Base-by-base conservation (phyloP, 2,888 invertebrate species). In the Morpho deidamia region DNA sequence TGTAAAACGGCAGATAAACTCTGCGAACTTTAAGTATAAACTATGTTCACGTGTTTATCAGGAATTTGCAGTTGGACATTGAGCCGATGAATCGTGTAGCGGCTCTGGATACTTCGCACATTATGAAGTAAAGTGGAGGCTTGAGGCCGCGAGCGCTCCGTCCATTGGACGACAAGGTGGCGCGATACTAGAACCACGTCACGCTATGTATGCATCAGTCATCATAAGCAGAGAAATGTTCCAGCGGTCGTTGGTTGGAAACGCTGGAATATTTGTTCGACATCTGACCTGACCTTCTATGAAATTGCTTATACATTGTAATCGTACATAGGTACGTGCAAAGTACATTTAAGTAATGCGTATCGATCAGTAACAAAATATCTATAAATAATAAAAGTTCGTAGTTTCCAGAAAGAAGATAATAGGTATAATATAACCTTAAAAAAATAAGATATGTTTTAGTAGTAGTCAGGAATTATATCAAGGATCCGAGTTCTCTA, bases 101-200 rank as follows among this genome's bases (percentile, higher is more conserved):
- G 33, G 34, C 42, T 50, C n/a, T 7, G 23, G 11, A 14, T 46
- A 40, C 42, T 14, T 35, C 45, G 33, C 11, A n/a, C 47, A 53
- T 38, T 52, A 42, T 8, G 42, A 23, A 14, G 49, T 49, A 44
- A 61, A 52, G 57, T 55, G 57, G 53, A 62, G 58, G 58, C 60
- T n/a, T n/a, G 62, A 68, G 64, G 60, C 63, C 64, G 51, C 48
- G 41, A 56, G 51, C 59, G 46, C 34, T 38, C 45, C 59, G 57
- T 45, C 55, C 81, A 87, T 87, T 86, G 87, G 87, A 75, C 66
- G 69, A 59, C 68, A 59, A 59, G 69, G 79, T 87, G 84, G 87
- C 87, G 87, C 83, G 86, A 87, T 83, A 63, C 66, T 71, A 67
- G 69, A 71, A 78, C 78, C 83, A 85, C 85, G 84, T 83, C 83